Percentiles rank a stretch among this genome's conserved stretches.
Evolutionary conservation across 2,797 vertebrate species (phyloP).

Genomic region (Rousettus madagascariensis): DNA sequence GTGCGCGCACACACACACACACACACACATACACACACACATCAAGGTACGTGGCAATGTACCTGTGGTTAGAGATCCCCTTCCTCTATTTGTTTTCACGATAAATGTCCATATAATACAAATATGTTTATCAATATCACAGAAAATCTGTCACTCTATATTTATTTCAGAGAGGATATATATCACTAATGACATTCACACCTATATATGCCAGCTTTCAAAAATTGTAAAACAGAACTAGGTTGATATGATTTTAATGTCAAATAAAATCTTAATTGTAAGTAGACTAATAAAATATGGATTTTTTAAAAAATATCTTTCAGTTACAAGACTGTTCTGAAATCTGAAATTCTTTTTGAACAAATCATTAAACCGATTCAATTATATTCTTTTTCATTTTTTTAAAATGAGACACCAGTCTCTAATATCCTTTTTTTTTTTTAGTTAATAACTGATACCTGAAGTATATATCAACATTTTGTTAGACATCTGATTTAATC

Average conservation of each 20-base stretch:
- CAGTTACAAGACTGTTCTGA: neutral
- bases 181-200: neutral
- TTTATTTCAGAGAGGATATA: neutral
- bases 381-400: neutral
- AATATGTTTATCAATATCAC: neutral
- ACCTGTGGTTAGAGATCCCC: accelerated
- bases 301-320: neutral
- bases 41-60: neutral
- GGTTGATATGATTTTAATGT: neutral
- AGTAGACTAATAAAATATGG: neutral
- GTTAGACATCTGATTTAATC: slow-evolving; percentile 29
- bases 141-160: neutral
- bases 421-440: neutral
- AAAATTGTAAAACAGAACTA: neutral
- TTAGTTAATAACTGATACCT: neutral
- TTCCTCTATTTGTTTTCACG: neutral
- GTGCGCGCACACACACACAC: too few relatives aligned
- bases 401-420: neutral
- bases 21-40: too few relatives aligned
- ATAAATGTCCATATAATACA: neutral
- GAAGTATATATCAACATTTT: neutral
- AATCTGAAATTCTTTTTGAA: neutral
- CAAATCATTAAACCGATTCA: neutral
- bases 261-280: neutral
- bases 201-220: neutral